Base-by-base conservation (phyloP, 2,797 vertebrate genomes). In the Pseudochirops corinnae region DNA sequence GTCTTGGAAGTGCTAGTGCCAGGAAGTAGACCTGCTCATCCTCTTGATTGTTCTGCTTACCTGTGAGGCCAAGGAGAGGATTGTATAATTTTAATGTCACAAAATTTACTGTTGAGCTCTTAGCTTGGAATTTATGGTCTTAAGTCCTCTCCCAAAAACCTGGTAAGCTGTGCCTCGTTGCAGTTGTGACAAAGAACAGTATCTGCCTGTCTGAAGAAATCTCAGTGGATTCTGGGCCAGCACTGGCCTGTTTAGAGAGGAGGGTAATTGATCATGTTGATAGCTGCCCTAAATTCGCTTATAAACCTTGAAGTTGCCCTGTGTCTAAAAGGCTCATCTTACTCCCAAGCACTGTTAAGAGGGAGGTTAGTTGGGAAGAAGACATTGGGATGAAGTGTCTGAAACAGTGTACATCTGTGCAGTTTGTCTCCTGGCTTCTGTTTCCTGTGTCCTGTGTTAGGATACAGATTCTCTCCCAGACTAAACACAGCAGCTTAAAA, bases 71-170 rank as follows among this genome's bases (percentile, higher is more conserved):
- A 24, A 96, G 74, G 96, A 33, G 87, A 67, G 56, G 82, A 93
- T n/a, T 93, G 67, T 14, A 14, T 87, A 87, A 91, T 62, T 90
- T 93, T 74, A 90, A 93, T 55, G 33, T 60, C 90, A 50, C 67
- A 82, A 91, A 50, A 1, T 57, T 82, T 60, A 91, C 90, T 94
- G 31, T 94, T 92, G 90, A 93, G 92, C 74, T 55, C 74, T 14
- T 91, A 87, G 92, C 90, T 57, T 93, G 92, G 93, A 92, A 94
- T 92, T 95, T 96, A 74, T 95, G 93, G 56, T 94, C 90, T 55
- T 52, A 67, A 91, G 74, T 74, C 52, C 67, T 93, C 82, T 95
- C 93, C 58, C 46, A 52, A 60, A 90, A 31, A 31, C 93, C 6
- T 13, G 18, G 46, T 58, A 92, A 58, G 26, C 16, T 90, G 50